These are phyloP conservation scores for Phengaris alcon DNA, from an alignment of 2,888 invertebrate species.

Conservation along the genomic window DNA sequence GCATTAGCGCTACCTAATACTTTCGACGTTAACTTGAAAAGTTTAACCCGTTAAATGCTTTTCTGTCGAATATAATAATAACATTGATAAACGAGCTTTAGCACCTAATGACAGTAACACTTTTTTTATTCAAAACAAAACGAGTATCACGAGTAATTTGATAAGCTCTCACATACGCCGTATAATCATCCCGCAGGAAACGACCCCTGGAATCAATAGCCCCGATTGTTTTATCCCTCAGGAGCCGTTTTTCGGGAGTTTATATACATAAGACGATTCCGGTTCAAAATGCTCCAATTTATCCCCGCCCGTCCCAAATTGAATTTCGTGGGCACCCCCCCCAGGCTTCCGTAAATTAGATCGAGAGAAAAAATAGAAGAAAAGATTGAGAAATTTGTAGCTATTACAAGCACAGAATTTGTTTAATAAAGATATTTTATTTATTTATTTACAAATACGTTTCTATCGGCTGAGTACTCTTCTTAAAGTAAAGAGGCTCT, in stretches of 20 bases:
- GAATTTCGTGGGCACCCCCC: conserved; percentile 4
- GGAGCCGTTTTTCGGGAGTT: conserved; percentile 14
- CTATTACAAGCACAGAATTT: background rate
- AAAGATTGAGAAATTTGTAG: background rate
- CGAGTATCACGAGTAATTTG: conserved; percentile 31
- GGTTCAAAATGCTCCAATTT: conserved; percentile 14
- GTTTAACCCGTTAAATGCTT: conserved; percentile 5
- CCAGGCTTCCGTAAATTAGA: conserved; percentile 6
- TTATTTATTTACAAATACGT: too few relatives aligned
- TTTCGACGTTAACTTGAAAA: conserved; percentile 8
- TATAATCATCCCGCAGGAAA: conserved; percentile 22
- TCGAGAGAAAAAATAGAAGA: conserved; percentile 2
- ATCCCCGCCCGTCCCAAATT: conserved; percentile 10
- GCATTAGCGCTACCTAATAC: conserved; percentile 11
- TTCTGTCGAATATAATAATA: background rate
- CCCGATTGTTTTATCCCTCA: conserved; percentile 24
- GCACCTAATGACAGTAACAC: background rate
- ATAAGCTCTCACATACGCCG: conserved; percentile 33
- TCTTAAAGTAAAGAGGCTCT: too few relatives aligned
- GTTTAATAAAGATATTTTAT: too few relatives aligned
- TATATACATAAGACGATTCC: conserved; percentile 21
- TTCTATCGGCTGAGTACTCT: background rate
- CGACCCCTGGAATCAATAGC: conserved; percentile 15
- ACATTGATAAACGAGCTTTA: background rate
- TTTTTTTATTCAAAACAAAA: background rate